Base-by-base conservation (phyloP, 2,797 vertebrate genomes). In the Microctenopoma lineatum region DNA sequence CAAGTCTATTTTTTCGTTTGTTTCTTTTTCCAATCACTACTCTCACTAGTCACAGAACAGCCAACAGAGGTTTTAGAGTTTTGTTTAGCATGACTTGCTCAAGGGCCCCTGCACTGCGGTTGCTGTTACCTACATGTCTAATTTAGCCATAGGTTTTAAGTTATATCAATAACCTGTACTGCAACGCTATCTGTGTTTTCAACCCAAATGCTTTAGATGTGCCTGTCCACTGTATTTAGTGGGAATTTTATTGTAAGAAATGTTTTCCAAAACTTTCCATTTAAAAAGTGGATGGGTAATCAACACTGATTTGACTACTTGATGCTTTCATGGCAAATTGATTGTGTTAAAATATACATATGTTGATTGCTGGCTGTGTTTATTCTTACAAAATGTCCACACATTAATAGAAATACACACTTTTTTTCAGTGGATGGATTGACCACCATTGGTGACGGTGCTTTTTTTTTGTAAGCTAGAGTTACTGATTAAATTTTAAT, bases 401-500 rank as follows among this genome's bases (percentile, higher is more conserved):
- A n/a, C 7, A 13, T 47, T 34, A 26, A 42, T 26, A 14, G 18
- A 34, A 48, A 47, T 36, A 9, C n/a, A 48, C 42, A 7, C 3
- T 14, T 41, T 26, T 7, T 25, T 25, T 21, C 3, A 39, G 1
- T 8, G 32, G 7, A 8, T 34, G 46, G 25, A 25, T 15, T 53
- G 29, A 32, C 9, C 42, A 48, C 8, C 16, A 5, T 65, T 0
- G 8, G 39, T 42, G 12, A 21, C 18, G 47, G 18, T 18, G 16
- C 3, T 45, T 16, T 21, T 16, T 21, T 21, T 45, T 16, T n/a
- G 15, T 16, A 44, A 52, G 38, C 14, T 39, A 8, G 44, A 39
- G 13, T 50, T 46, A 29, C 11, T 7, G 13, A 26, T 45, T 54
- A 29, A 4, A 56, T 63, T 60, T 50, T 7, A 53, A 77, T 27